Percentiles rank a stretch among this genome's conserved stretches.
These are phyloP conservation scores for Bicyclus anynana DNA, from an alignment of 1,140 invertebrate genomes.

Conservation along the genomic window DNA sequence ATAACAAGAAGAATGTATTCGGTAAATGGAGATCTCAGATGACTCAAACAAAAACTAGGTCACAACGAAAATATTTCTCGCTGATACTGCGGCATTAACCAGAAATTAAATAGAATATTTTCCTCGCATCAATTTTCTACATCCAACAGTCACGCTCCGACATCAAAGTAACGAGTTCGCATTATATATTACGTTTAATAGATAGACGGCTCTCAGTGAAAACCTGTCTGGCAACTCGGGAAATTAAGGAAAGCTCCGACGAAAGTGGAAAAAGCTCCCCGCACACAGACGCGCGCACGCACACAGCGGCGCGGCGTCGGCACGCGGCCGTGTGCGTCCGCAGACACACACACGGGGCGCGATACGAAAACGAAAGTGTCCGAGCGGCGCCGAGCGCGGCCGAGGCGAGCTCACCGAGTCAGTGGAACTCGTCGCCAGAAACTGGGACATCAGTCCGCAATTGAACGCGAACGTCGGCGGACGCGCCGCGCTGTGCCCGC, in stretches of 20 bases:
- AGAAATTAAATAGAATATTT: not conserved
- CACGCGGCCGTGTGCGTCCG: conserved; percentile 32
- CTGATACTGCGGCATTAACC: not conserved
- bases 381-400: conserved; percentile 60
- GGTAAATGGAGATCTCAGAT: conserved; percentile 1
- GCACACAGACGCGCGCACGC: conserved; percentile 38
- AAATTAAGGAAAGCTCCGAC: conserved; percentile 71
- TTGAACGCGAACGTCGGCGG: conserved; percentile 60
- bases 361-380: conserved; percentile 74
- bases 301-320: conserved; percentile 40
- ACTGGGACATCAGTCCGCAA: conserved; percentile 72
- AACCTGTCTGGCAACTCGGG: conserved; percentile 64
- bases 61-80: not conserved
- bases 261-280: conserved; percentile 69
- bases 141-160: conserved; percentile 12
- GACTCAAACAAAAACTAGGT: not conserved
- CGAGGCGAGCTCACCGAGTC: conserved; percentile 73
- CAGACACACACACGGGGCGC: conserved; percentile 39
- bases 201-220: conserved; percentile 45
- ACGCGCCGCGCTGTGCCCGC: conserved; percentile 51
- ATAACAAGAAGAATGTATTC: not conserved
- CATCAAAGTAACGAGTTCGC: conserved; percentile 23
- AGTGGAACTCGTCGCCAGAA: conserved; percentile 72
- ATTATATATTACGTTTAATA: conserved; percentile 32
- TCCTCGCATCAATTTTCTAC: not conserved